phyloP scores from a whole-genome alignment of 2,888 invertebrate species.

The Xylocampa areola region DNA sequence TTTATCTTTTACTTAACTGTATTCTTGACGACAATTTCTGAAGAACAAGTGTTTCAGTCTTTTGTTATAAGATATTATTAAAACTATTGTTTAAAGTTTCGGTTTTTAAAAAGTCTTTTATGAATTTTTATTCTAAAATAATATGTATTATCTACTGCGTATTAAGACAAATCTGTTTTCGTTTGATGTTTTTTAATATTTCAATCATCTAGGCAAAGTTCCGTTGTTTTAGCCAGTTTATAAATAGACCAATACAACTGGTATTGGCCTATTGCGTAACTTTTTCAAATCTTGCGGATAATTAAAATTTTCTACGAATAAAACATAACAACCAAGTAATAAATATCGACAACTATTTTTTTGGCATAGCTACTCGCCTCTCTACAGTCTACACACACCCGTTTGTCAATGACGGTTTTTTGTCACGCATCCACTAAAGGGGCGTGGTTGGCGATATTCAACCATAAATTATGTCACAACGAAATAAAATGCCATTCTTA shows the following conservation, averaged over 20 bases:
- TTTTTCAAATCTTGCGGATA: too few species aligned
- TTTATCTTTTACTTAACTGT: conserved; percentile 42
- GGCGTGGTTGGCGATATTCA: conserved; percentile 75
- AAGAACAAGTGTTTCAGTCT: conserved; percentile 30
- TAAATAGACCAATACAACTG: too few species aligned
- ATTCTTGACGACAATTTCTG: conserved; percentile 39
- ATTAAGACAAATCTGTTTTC: conserved; percentile 7
- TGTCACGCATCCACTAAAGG: conserved; percentile 61
- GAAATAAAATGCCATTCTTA: conserved; percentile 67
- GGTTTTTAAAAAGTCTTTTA: conserved; percentile 2
- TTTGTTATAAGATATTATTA: conserved; percentile 38
- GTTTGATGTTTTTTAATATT: conserved; percentile 16
- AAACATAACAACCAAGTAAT: too few species aligned
- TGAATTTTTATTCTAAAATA: conserved; percentile 11
- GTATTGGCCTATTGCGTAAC: too few species aligned
- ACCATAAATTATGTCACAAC: conserved; percentile 79
- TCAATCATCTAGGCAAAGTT: background rate
- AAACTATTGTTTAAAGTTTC: conserved; percentile 22
- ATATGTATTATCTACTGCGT: background rate
- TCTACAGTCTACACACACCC: conserved; percentile 24
- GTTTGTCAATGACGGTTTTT: conserved; percentile 55
- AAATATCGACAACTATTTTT: too few species aligned
- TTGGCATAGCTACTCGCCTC: conserved; percentile 3
- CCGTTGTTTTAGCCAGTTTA: too few species aligned
- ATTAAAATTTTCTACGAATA: too few species aligned